phyloP scores from a whole-genome alignment of 2,113 vertebrate genomes.

The Malaclemys terrapin region DNA sequence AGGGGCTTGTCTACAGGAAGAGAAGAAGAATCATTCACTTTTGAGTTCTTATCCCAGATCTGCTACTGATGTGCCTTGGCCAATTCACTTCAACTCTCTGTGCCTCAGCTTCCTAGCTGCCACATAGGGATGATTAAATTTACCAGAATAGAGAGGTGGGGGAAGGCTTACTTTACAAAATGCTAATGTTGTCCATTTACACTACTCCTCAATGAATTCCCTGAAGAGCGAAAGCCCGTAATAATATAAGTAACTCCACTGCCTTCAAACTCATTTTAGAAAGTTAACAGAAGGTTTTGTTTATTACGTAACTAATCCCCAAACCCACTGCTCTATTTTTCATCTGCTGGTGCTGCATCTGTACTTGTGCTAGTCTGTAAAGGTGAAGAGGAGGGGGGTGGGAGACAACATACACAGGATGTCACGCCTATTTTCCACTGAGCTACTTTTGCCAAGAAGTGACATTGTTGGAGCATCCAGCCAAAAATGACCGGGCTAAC shows the following conservation, averaged over 20 bases:
- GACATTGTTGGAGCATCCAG: background rate
- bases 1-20: background rate
- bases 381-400: accelerated
- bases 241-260: slow-evolving; percentile 64
- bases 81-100: background rate
- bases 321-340: background rate
- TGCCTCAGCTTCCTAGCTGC: accelerated
- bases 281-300: slow-evolving; percentile 48
- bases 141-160: slow-evolving; percentile 1
- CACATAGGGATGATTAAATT: background rate
- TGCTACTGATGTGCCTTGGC: background rate
- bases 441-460: background rate
- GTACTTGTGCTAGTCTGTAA: accelerated
- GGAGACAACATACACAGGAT: background rate
- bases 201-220: slow-evolving; percentile 41
- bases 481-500: background rate
- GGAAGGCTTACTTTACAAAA: slow-evolving; percentile 31
- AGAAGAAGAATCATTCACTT: background rate
- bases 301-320: slow-evolving; percentile 46
- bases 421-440: background rate
- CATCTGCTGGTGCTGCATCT: background rate
- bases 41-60: background rate
- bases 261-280: slow-evolving; percentile 64
- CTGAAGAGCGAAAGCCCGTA: slow-evolving; percentile 47
- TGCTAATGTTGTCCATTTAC: slow-evolving; percentile 55